These are phyloP conservation scores for Harpalus rubripes DNA, from an alignment of 2,888 invertebrate genomes.

Conservation along the genomic window DNA sequence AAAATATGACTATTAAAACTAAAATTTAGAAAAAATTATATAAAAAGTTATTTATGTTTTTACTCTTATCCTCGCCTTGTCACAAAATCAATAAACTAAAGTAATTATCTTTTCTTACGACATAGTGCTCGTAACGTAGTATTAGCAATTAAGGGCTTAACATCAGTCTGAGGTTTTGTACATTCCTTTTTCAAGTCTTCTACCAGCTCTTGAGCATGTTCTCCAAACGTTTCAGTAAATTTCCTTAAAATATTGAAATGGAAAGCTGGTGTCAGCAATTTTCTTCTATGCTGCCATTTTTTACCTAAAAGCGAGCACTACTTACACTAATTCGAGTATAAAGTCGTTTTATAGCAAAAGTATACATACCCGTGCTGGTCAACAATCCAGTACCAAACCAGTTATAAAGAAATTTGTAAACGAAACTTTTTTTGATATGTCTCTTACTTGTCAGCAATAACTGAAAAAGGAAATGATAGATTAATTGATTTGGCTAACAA, in stretches of 20 bases:
- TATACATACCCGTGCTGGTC: slow-evolving; percentile 74
- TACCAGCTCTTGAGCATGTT: slow-evolving; percentile 71
- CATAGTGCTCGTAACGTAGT: slow-evolving; percentile 84
- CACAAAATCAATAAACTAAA: too few species aligned
- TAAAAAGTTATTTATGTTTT: too few species aligned
- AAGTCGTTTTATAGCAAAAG: background rate
- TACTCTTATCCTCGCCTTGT: too few species aligned
- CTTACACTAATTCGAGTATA: too few species aligned
- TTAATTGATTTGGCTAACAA: too few species aligned
- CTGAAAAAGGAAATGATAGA: slow-evolving; percentile 69
- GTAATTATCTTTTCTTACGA: too few species aligned
- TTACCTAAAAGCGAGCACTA: slow-evolving; percentile 71
- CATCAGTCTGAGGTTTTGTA: slow-evolving; percentile 74
- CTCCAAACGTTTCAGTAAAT: slow-evolving; percentile 73
- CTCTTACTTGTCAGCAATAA: slow-evolving; percentile 73
- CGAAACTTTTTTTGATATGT: slow-evolving; percentile 73
- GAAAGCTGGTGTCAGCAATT: slow-evolving; percentile 82
- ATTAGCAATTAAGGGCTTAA: slow-evolving; percentile 80
- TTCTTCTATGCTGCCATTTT: slow-evolving; percentile 82
- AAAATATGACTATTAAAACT: too few species aligned
- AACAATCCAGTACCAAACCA: slow-evolving; percentile 76
- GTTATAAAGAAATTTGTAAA: slow-evolving; percentile 73
- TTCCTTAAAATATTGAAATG: slow-evolving; percentile 81
- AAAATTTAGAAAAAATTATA: too few species aligned
- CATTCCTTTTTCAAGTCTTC: slow-evolving; percentile 69